Base-by-base conservation (phyloP, 2,113 vertebrate genomes). In the Murina feae region DNA sequence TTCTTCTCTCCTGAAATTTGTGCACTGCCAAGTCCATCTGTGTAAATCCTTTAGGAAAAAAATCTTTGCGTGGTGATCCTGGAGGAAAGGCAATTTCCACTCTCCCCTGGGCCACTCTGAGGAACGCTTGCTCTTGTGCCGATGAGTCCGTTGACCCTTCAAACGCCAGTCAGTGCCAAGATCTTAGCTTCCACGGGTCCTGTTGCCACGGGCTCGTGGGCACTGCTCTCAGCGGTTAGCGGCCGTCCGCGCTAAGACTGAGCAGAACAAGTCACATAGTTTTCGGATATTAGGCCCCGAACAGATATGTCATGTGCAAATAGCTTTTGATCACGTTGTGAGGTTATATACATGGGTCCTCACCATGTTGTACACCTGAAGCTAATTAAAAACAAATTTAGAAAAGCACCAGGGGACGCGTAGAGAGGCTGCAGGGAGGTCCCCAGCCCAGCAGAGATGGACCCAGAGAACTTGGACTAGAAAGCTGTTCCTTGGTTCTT, bases 31-130 rank as follows among this genome's bases (percentile, higher is more conserved):
- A 60, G 81, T 87, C 60, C 53, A 4, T 69, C 25, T 47, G 81
- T 90, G 85, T 86, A 63, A 87, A 84, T 92, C 75, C 69, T 80
- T 86, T 58, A 23, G 18, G 4, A n/a, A 60, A 9, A 72, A 89
- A 14, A 32, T 30, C 82, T 86, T 21, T 39, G 49, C 35, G 0
- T 10, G 30, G 88, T 9, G 23, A 2, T 74, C 1, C 3, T 2
- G 25, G 9, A 68, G 42, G 37, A 32, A 89, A 86, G n/a, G 10
- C 30, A 0, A 0, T 76, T 44, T 83, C 72, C n/a, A 2, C n/a
- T 16, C 51, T 66, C 71, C 35, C 35, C 53, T 28, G 20, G 28
- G 0, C 8, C 20, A 0, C 37, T 42, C 9, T 3, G 8, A 14
- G 1, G 18, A 44, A 14, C n/a, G 39, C 58, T 21, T 3, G 10